Evolutionary conservation across 2,113 vertebrate genomes (phyloP), one percentile per base, ranked within the genome.

Genomic region (Otocyon megalotis): DNA sequence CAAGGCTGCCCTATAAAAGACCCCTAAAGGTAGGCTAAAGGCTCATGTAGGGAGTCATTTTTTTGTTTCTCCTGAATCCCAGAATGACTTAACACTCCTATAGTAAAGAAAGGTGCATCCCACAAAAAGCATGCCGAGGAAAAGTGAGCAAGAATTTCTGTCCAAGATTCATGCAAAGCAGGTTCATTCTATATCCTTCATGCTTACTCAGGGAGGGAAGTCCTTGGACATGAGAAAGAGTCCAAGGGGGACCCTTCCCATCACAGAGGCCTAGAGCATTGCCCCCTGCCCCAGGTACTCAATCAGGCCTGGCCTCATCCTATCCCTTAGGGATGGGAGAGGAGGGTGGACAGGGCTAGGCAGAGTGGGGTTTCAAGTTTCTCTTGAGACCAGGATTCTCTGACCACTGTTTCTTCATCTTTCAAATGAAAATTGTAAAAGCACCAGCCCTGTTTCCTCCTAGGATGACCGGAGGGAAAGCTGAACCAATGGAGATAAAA

Each of bases 51-150:
- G 37, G 65, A 79, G 54, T 17, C 35, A 28, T 22, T 76, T 95
- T 95, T 95, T 90, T 60, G 89, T 81, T 67, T 85, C 35, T 95
- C 74, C 65, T 82, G 62, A 87, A 77, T 94, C 50, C 62, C 30
- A 72, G 65, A 88, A 60, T 3, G 60, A 19, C 69, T 87, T 87
- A 79, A 56, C 32, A n/a, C 26, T 63, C 58, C 12, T 20, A 26
- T 26, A 26, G 32, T 35, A 48, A 83, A 35, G 37, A 79, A 84
- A 92, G 19, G 20, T 69, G 24, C 58, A 28, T 83, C 12, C 26
- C 60, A 91, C 58, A 77, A 77, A 79, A 95, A 93, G 10, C 30
- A 58, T 10, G 7, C 14, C 28, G 53, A 84, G 58, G 54, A 24
- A 60, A 93, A 37, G 4, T 10, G 37, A 80, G 96, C 16, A 53